Evolutionary conservation across 2,113 vertebrate species (phyloP).

Genomic region (Vireo altiloquus): DNA sequence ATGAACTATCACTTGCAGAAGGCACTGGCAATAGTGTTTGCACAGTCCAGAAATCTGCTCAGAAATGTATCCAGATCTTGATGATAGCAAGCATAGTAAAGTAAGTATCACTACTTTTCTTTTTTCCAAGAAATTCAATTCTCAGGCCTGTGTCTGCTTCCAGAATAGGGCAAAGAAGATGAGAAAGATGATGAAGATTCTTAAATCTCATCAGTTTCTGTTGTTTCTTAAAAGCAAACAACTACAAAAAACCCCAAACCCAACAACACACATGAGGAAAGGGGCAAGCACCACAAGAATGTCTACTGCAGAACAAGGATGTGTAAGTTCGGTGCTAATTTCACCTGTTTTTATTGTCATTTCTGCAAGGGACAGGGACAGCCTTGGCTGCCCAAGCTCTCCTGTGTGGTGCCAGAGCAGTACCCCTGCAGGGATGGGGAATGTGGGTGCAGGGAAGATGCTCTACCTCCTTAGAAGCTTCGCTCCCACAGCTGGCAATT

Average conservation of each 20-base stretch:
- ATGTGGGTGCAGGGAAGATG: background rate
- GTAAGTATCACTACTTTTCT: slow-evolving; percentile 82
- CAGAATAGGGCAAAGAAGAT: slow-evolving; percentile 3
- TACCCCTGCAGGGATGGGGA: background rate
- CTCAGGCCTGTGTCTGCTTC: slow-evolving; percentile 57
- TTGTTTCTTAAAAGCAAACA: background rate
- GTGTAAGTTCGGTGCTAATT: background rate
- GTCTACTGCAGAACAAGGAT: background rate
- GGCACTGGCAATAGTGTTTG: slow-evolving; percentile 80
- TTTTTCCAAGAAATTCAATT: slow-evolving; percentile 68
- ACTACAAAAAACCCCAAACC: background rate
- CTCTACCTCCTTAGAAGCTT: background rate
- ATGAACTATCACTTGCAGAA: slow-evolving; percentile 71
- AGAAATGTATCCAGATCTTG: slow-evolving; percentile 74
- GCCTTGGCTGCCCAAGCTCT: background rate
- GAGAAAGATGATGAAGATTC: background rate
- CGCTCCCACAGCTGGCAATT: background rate
- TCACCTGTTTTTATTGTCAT: background rate
- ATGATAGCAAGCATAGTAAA: slow-evolving; percentile 81
- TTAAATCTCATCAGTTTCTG: background rate
- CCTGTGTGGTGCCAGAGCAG: fast-evolving
- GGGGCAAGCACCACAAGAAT: background rate
- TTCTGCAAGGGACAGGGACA: background rate
- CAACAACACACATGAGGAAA: background rate
- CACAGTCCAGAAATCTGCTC: slow-evolving; percentile 78